Evolutionary conservation across 2,113 vertebrate genomes (phyloP), one percentile per base, ranked within the genome.

Genomic region (Centropristis striata): DNA sequence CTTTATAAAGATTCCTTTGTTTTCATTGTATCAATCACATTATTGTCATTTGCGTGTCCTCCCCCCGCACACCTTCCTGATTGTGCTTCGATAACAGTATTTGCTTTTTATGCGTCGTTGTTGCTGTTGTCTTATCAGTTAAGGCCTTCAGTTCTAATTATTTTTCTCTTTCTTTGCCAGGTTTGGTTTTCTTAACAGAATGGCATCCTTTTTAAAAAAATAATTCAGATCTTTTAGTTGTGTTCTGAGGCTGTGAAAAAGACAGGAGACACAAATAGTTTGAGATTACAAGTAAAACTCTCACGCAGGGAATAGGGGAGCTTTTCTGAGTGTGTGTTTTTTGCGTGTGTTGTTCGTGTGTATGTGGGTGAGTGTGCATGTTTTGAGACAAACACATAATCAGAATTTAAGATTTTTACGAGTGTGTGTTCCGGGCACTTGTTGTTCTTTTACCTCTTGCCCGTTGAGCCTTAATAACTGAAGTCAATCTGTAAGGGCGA

Each of bases 391-490:
- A 88, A 89, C 78, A 72, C 87, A 75, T 86, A 79, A 86, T 91
- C 84, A 78, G 74, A 85, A 76, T 84, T 84, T 81, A 76, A 70
- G 55, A 76, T 84, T 80, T 90, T 84, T 91, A 89, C 36, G 72
- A 88, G 88, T 87, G 86, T 88, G 85, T 90, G 90, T 94, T 92
- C 68, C 78, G 89, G 95, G 90, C 90, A 90, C 86, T 90, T 87
- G 83, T 88, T 70, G 86, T 92, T 89, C 58, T 91, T 92, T 91
- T 90, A 93, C 92, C 92, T 94, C 86, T 87, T 81, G 92, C 93
- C 92, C 88, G 88, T 94, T 53, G 93, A 94, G 94, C 94, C 93
- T 94, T 93, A 95, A 92, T 83, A 80, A 94, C 84, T 70, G 81
- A 92, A 91, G 88, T 92, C 86, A 87, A 90, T 87, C 75, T 81